Conservation (phyloP, 2,888 invertebrate genomes). For the Scrobipalpa atriplicella region DNA sequence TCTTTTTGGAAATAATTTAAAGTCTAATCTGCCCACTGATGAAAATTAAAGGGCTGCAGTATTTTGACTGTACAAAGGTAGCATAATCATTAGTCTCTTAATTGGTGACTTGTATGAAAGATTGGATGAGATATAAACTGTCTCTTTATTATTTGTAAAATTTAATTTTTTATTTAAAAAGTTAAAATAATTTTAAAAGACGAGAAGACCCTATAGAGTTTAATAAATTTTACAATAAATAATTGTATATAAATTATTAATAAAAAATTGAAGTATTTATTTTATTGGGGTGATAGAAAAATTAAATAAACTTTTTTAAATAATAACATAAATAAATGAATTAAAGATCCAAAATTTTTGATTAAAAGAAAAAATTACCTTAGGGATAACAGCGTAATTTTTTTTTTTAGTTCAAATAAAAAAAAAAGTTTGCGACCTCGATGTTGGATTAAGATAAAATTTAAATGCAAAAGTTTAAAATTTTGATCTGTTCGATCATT, state of each 20-base stretch:
- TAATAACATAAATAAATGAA: conserved; percentile 65
- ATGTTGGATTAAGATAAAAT: conserved; percentile 92
- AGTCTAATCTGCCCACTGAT: no score
- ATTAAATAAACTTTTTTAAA: conserved; percentile 80
- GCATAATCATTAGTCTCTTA: no score
- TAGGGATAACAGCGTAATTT: conserved; percentile 94
- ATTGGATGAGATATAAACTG: no score
- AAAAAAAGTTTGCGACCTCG: conserved; percentile 92
- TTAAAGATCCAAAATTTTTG: conserved; percentile 82
- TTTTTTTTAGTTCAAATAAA: conserved; percentile 88
- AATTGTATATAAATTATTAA: no score
- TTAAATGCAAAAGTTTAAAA: conserved; percentile 85
- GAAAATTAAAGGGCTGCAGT: no score
- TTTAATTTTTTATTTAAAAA: conserved; percentile 83
- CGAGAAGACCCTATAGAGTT: conserved; percentile 93
- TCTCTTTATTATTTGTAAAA: conserved; percentile 62
- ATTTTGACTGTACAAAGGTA: no score
- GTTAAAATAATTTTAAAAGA: conserved; percentile 85
- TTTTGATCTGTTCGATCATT: conserved; percentile 92
- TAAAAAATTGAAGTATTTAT: conserved; percentile 66
- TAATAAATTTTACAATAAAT: no score
- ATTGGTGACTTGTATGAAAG: no score
- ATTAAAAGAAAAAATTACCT: conserved; percentile 89
- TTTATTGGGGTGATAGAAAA: conserved; percentile 86
- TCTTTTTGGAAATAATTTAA: no score